phyloP scores from a whole-genome alignment of 2,888 invertebrate species.

The Alloscopus bannaensis region DNA sequence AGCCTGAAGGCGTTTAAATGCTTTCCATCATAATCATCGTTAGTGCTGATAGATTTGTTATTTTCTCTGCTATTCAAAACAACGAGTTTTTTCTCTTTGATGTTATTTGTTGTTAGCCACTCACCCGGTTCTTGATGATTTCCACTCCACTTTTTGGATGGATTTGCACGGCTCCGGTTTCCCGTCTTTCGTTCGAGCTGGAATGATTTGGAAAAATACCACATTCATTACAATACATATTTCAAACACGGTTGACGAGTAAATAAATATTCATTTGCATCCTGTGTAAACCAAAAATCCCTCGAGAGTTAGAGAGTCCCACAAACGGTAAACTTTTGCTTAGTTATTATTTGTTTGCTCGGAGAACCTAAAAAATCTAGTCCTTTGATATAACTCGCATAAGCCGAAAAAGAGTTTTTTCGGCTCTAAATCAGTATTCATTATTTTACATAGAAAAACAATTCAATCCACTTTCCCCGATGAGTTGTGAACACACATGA shows the following conservation, averaged over 20 bases:
- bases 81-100: neutral
- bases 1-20: too few relatives aligned
- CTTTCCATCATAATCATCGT: too few relatives aligned
- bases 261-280: too few relatives aligned
- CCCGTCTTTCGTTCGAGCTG: slow-evolving; percentile 95
- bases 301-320: too few relatives aligned
- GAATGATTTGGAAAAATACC: slow-evolving; percentile 26
- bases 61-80: neutral
- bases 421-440: slow-evolving; percentile 5
- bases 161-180: slow-evolving; percentile 95
- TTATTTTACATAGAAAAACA: slow-evolving; percentile 24
- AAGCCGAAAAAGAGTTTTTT: too few relatives aligned
- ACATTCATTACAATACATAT: slow-evolving; percentile 73
- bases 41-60: too few relatives aligned
- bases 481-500: neutral
- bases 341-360: too few relatives aligned
- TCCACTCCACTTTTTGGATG: slow-evolving; percentile 97
- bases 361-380: too few relatives aligned
- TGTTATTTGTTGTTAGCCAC: neutral
- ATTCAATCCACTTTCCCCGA: slow-evolving; percentile 24
- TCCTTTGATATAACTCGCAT: too few relatives aligned
- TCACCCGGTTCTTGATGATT: slow-evolving; percentile 89
- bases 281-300: too few relatives aligned
- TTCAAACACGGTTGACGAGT: slow-evolving; percentile 16
- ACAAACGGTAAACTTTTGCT: too few relatives aligned